Evolutionary conservation across 2,888 invertebrate genomes (phyloP).

Genomic region (Pterostichus madidus): DNA sequence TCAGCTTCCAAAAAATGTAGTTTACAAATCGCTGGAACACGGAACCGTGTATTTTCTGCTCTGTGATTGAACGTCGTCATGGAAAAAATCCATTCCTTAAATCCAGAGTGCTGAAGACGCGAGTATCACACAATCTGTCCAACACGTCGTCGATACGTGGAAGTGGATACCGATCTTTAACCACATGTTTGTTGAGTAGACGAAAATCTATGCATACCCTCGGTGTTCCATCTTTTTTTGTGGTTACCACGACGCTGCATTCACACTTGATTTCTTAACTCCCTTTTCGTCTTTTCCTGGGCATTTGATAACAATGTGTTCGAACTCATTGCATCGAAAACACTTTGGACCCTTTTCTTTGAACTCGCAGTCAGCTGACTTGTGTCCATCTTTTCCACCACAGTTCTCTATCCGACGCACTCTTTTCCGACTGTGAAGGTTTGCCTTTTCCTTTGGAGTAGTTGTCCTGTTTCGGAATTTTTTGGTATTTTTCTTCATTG

Average conservation of each 20-base stretch:
- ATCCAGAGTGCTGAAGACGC: slow-evolving; percentile 69
- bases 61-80: slow-evolving; percentile 69
- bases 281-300: slow-evolving; percentile 30
- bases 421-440: neutral
- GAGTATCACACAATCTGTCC: slow-evolving; percentile 67
- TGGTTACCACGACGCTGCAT: slow-evolving; percentile 68
- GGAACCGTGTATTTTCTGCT: slow-evolving; percentile 70
- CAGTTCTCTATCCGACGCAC: slow-evolving; percentile 54
- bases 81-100: slow-evolving; percentile 70
- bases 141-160: slow-evolving; percentile 70
- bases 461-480: too few species aligned
- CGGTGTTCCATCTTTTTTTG: slow-evolving; percentile 68
- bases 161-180: slow-evolving; percentile 69
- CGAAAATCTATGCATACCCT: slow-evolving; percentile 70
- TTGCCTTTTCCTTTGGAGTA: neutral
- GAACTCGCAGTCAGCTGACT: slow-evolving; percentile 58
- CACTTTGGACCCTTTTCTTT: slow-evolving; percentile 71
- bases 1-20: slow-evolving; percentile 69
- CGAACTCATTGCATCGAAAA: slow-evolving; percentile 70
- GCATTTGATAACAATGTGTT: slow-evolving; percentile 68
- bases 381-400: slow-evolving; percentile 59
- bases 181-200: slow-evolving; percentile 68
- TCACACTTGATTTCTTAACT: neutral
- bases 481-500: slow-evolving; percentile 2
- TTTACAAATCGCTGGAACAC: slow-evolving; percentile 71